Conservation (phyloP, 1,140 invertebrate species). For the Drosophila rufa region DNA sequence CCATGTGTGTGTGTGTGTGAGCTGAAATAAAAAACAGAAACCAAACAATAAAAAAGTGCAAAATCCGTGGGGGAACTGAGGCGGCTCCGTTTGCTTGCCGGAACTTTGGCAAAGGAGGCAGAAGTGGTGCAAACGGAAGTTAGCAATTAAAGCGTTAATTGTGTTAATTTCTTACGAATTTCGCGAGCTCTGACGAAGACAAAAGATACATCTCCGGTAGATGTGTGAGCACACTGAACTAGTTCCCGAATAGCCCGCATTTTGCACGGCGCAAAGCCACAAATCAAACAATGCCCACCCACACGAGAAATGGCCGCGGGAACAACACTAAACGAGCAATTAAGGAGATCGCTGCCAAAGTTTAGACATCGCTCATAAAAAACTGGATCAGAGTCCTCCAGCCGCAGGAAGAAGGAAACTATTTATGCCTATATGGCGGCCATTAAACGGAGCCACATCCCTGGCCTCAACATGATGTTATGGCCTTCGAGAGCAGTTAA, state of each 20-base stretch:
- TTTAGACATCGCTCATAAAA: constrained; percentile 61
- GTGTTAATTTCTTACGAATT: constrained; percentile 81
- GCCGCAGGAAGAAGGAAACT: constrained; percentile 30
- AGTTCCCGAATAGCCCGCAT: constrained; percentile 13
- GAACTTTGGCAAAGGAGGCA: constrained; percentile 60
- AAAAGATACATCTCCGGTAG: constrained; percentile 14
- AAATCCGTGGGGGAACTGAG: constrained; percentile 5
- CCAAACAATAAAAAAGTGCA: constrained; percentile 41
- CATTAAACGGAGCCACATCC: constrained; percentile 50
- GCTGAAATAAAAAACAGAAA: constrained; percentile 34
- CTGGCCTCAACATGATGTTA: constrained; percentile 53
- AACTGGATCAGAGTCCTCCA: constrained; percentile 56
- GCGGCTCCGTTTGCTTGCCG: constrained; percentile 47
- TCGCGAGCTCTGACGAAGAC: constrained; percentile 37
- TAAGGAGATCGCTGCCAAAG: constrained; percentile 55
- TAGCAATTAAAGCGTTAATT: constrained; percentile 82
- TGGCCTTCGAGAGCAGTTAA: constrained; percentile 60
- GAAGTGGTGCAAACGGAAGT: constrained; percentile 74
- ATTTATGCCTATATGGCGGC: constrained; percentile 56
- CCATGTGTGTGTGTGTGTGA: constrained; percentile 12
- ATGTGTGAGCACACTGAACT: constrained; percentile 21
- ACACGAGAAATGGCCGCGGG: constrained; percentile 23
- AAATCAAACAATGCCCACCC: constrained; percentile 44
- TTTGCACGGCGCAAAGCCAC: constrained; percentile 15
- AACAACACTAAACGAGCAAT: constrained; percentile 66